A percentile compares a stretch with the other conserved stretches of the same genome.
phyloP scores from a whole-genome alignment of 2,888 invertebrate species.

The Meghimatium bilineatum region DNA sequence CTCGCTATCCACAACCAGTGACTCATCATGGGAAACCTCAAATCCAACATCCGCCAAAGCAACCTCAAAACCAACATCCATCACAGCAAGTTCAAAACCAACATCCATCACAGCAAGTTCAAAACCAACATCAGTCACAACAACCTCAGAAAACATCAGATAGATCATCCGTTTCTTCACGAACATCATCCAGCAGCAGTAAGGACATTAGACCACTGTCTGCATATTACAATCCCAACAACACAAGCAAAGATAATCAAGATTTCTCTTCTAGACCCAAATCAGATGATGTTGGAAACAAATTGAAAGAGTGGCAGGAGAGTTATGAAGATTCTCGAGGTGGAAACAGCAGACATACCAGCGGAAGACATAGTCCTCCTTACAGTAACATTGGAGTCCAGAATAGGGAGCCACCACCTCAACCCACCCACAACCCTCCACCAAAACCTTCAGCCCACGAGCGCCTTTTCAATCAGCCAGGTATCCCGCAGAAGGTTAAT shows the following conservation, averaged over 20 bases:
- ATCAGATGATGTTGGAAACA: constrained; percentile 67
- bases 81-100: too few species aligned
- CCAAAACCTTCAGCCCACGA: constrained; percentile 51
- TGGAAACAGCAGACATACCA: constrained; percentile 15
- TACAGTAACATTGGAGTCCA: constrained; percentile 57
- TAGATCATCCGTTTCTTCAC: constrained; percentile 59
- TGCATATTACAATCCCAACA: constrained; percentile 59
- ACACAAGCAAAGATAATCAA: constrained; percentile 56
- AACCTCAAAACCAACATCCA: too few species aligned
- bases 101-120: too few species aligned
- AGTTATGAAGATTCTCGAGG: constrained; percentile 58
- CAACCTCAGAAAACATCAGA: constrained; percentile 50
- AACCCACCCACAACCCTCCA: constrained; percentile 44
- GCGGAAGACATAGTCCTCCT: constrained; percentile 52
- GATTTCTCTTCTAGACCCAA: constrained; percentile 64
- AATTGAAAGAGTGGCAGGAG: constrained; percentile 71
- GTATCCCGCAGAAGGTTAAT: constrained; percentile 57
- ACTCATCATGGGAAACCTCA: background rate
- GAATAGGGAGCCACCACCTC: constrained; percentile 45
- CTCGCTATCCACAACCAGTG: constrained; percentile 41
- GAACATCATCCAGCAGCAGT: constrained; percentile 58
- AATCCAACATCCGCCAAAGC: constrained; percentile 47
- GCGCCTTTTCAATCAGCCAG: constrained; percentile 48
- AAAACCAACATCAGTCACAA: constrained; percentile 31
- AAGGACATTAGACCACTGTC: constrained; percentile 67